These are phyloP conservation scores for Peromyscus maniculatus DNA, from an alignment of 2,113 vertebrate species.

Conservation along the genomic window DNA sequence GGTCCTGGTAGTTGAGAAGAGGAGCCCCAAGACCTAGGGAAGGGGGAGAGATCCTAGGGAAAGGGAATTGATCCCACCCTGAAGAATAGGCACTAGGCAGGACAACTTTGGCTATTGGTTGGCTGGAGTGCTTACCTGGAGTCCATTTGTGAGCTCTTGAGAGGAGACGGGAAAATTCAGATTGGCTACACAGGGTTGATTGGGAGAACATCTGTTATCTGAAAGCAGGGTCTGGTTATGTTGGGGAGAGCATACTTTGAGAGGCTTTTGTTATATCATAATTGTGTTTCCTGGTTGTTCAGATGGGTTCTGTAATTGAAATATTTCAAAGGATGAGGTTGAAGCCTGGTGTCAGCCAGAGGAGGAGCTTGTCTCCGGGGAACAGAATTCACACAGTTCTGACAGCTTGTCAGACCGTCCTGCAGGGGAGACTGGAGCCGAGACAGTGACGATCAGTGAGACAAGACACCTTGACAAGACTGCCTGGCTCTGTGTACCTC, in stretches of 20 bases:
- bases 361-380: background rate
- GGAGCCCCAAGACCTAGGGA: background rate
- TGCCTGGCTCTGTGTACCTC: background rate
- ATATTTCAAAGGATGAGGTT: background rate
- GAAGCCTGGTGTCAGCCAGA: background rate
- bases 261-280: background rate
- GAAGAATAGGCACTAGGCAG: background rate
- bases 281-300: background rate
- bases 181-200: background rate
- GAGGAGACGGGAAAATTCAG: background rate
- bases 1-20: background rate
- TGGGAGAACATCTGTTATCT: background rate
- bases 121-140: background rate
- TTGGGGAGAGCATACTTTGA: background rate
- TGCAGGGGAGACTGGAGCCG: background rate
- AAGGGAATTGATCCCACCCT: background rate
- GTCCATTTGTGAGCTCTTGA: background rate
- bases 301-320: background rate
- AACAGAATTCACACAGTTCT: background rate
- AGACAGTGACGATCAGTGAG: background rate
- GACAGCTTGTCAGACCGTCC: background rate
- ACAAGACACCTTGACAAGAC: background rate
- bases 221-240: background rate
- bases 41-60: background rate
- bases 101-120: background rate